Evolutionary conservation across 2,888 invertebrate species (phyloP), one percentile per base, ranked within the genome.

Genomic region (Saturnia pavonia): DNA sequence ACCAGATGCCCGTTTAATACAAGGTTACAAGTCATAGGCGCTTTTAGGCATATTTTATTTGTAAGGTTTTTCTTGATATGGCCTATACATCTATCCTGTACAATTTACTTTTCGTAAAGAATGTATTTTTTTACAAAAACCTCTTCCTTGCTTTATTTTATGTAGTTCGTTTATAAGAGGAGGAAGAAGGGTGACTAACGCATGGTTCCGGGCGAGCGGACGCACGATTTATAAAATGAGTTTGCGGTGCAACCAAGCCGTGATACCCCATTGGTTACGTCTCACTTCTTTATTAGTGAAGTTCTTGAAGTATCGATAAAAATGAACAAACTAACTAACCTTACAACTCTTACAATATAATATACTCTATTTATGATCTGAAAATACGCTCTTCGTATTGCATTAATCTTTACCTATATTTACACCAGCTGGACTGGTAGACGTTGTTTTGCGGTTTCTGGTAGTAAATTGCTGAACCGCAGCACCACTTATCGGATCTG

Each of bases 261-360:
- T 89, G 91, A 89, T 91, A 92, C 92, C 89, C 91, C 91, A 93
- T 91, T 90, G 94, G 92, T 90, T 92, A 94, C 93, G 92, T 93
- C 93, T 93, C 91, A 94, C 94, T 94, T 91, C 88, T 90, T 89
- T 87, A 82, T 79, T 85, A 91, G 91, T 80, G 91, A 82, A 75
- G 85, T 69, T 63, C 72, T 48, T 27, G 19, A 19, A 9, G 16
- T 63, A 72, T 76, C 73, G 73, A 75, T 71, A 67, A n/a, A n/a
- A 63, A 34, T 54, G 19, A 22, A 54, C 22, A 54, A n/a, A 8
- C n/a, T 9, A 22, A 11, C 54, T 54, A 54, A 54, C 22, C 22
- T 54, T n/a, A 8, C 22, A 54, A 54, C 22, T 22, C 2, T 25
- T n/a, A n/a, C n/a, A 48, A 27, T 45, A 27, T 0, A 63, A 57